Evolutionary conservation across 2,888 invertebrate species (phyloP), one percentile per base, ranked within the genome.

Genomic region (Cephus spinipes): DNA sequence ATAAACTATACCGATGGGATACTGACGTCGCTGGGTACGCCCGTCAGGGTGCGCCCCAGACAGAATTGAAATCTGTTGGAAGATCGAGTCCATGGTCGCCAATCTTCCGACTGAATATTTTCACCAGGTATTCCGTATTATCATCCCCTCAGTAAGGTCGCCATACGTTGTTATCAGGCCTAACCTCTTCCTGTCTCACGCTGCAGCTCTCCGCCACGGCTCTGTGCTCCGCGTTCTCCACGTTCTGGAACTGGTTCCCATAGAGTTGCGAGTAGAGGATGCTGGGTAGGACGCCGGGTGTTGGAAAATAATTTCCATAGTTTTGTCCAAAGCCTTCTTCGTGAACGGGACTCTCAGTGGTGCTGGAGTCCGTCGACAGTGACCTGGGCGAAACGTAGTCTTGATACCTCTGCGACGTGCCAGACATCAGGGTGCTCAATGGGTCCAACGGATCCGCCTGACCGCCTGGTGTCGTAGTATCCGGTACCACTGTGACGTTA

Each of bases 221-320:
- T 69, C 90, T 88, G 78, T 91, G 90, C 73, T 91, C 90, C n/a
- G 89, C 83, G 76, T 87, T 89, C 79, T 91, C 91, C 4, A 89
- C 87, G 81, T 88, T 91, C 80, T 90, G 90, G 80, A 91, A 91
- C 81, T 91, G 91, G 81, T 91, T 91, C 4, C 96, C 96, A 86
- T 97, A 97, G 32, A 97, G 91, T 89, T 97, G 97, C 11, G 97
- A 97, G 92, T 97, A 97, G 4, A 97, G 92, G 82, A 97, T 92
- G 86, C 97, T 97, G 2, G 97, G 97, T 68, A 97, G 92, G 6
- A 97, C 97, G 0, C 95, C 94, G 15, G 93, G 92, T 91, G 94
- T 94, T 83, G 94, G 92, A 33, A 95, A 93, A 11, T 94, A 94
- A 87, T 95, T 95, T 89, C 95, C 95, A 36, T 94, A 92, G 84